Percentiles rank a stretch among this genome's conserved stretches.
Evolutionary conservation across 2,113 vertebrate species (phyloP).

Genomic region (Pseudonaja textilis): DNA sequence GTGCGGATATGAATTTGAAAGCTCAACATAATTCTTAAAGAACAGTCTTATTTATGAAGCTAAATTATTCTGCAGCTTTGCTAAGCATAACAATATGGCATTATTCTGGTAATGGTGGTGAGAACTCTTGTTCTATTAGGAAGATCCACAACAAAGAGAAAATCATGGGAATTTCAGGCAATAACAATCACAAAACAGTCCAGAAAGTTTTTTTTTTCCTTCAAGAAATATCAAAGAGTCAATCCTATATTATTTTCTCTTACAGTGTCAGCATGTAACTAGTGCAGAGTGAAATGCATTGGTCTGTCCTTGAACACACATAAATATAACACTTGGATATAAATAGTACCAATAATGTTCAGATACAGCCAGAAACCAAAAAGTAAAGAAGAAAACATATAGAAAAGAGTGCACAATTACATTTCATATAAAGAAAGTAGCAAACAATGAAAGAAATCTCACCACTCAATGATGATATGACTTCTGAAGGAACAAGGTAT

Average conservation of each 20-base stretch:
- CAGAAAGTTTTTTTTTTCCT: not conserved
- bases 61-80: not conserved
- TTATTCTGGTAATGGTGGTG: not conserved
- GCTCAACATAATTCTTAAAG: constrained; percentile 55
- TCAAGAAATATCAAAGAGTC: not conserved
- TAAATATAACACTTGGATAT: not conserved
- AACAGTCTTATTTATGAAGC: constrained; percentile 7
- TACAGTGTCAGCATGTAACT: not conserved
- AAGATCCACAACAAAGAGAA: not conserved
- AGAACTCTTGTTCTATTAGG: not conserved
- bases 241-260: not conserved
- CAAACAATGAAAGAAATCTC: not conserved
- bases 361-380: not conserved
- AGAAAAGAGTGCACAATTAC: not conserved
- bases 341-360: not conserved
- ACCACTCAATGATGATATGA: not conserved
- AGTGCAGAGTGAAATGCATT: not conserved
- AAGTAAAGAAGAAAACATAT: not conserved
- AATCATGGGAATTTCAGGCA: not conserved
- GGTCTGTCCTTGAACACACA: not conserved
- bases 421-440: not conserved
- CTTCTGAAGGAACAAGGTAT: not conserved
- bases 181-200: not conserved
- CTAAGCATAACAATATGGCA: not conserved
- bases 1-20: constrained; percentile 53